Conservation (phyloP, 2,797 vertebrate species). For the Allobates femoralis region DNA sequence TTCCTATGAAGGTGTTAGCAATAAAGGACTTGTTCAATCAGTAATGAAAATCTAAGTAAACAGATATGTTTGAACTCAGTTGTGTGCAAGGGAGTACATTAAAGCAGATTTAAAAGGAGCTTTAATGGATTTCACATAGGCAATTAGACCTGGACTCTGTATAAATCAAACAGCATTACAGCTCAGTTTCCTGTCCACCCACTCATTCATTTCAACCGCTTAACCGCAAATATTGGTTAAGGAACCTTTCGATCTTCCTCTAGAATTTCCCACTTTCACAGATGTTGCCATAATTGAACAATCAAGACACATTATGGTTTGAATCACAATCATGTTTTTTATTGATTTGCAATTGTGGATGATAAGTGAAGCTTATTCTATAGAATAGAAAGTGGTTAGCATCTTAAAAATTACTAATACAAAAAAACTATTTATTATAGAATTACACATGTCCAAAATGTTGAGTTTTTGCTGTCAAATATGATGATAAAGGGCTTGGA, state of each 20-base stretch:
- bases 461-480: too few species aligned
- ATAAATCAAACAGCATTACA: constrained; percentile 77
- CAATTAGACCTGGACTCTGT: constrained; percentile 75
- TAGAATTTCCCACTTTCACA: constrained; percentile 74
- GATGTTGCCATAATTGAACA: constrained; percentile 77
- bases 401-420: background rate
- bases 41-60: constrained; percentile 78
- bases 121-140: constrained; percentile 83
- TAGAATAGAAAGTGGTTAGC: too few species aligned
- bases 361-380: constrained; percentile 6
- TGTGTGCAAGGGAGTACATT: constrained; percentile 77
- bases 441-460: too few species aligned
- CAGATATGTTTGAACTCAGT: constrained; percentile 75
- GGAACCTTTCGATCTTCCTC: constrained; percentile 70
- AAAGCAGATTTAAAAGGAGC: constrained; percentile 76
- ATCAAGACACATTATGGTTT: constrained; percentile 80
- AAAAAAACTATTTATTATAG: background rate
- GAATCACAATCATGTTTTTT: constrained; percentile 74
- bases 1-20: constrained; percentile 56
- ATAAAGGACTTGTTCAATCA: constrained; percentile 75
- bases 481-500: too few species aligned
- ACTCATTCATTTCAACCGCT: constrained; percentile 77
- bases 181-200: constrained; percentile 74
- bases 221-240: constrained; percentile 79
- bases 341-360: constrained; percentile 75